phyloP scores from a whole-genome alignment of 1,140 invertebrate species.

The Drosophila teissieri region DNA sequence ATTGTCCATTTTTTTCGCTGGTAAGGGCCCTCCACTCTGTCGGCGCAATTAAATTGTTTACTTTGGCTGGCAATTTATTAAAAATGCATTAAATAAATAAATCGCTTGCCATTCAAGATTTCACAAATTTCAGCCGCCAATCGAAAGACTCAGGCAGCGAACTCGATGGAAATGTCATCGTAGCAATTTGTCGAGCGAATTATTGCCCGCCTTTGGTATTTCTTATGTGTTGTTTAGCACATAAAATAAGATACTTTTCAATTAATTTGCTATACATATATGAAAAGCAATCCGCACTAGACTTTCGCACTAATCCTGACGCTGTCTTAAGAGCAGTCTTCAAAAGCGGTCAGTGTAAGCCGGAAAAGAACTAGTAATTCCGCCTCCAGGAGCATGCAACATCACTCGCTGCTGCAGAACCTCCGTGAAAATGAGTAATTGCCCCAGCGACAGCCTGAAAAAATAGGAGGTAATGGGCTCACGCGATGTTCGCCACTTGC shows the following conservation, averaged over 20 bases:
- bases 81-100: slow-evolving; percentile 78
- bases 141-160: slow-evolving; percentile 69
- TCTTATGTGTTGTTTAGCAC: background rate
- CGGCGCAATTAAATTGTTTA: slow-evolving; percentile 77
- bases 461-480: slow-evolving; percentile 27
- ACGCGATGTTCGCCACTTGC: slow-evolving; percentile 55
- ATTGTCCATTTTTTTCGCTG: slow-evolving; percentile 12
- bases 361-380: background rate
- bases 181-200: slow-evolving; percentile 45
- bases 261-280: no score
- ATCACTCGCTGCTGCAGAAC: slow-evolving; percentile 17
- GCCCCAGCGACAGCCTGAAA: slow-evolving; percentile 27
- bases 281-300: background rate
- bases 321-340: background rate
- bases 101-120: slow-evolving; percentile 65
- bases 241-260: background rate
- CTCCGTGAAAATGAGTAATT: slow-evolving; percentile 67
- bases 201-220: background rate
- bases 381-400: slow-evolving; percentile 23
- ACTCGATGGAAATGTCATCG: slow-evolving; percentile 54
- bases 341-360: background rate
- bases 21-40: slow-evolving; percentile 67
- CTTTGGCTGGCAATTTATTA: slow-evolving; percentile 73
- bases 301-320: background rate
- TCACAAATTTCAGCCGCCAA: slow-evolving; percentile 60